Evolutionary conservation across 1,140 invertebrate genomes (phyloP), one percentile per base, ranked within the genome.

Genomic region (Drosophila oshimai): DNA sequence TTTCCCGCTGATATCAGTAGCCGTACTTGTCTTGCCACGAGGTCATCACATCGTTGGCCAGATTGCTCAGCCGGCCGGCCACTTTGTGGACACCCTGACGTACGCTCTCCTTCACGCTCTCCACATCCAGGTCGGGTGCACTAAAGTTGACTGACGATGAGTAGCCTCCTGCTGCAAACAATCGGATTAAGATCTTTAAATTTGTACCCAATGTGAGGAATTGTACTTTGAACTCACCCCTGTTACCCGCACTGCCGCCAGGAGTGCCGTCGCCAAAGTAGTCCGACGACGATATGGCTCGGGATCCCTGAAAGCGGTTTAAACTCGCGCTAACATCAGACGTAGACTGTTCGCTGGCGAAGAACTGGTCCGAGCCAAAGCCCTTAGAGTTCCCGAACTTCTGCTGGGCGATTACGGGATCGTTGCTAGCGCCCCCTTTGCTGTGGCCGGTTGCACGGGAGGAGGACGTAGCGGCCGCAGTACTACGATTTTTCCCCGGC

Each of bases 301-400:
- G 96, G 73, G 96, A 98, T 47, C 96, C 98, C 92, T 97, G 96
- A 91, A 98, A 99, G 44, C 94, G 93, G 55, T 76, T 91, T 72
- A 91, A 67, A 73, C 84, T 89, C 20, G 78, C 57, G 24, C 71
- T 79, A 3, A 77, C 37, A 46, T 91, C 89, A 15, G 67, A 42
- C 6, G 83, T 36, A 2, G 91, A 91, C 13, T 92, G 91, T 70
- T 93, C 93, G 67, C 96, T 95, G 3, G 95, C 95, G 91, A 99
- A 99, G 92, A 95, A 99, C 92, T 99, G 98, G 90, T 98, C 97
- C 0, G 98, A 99, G 55, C 98, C 99, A 77, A 99, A 99, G 2
- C 97, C 95, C 92, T 99, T 99, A 4, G 98, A 98, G 84, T 95
- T 95, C 17, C 97, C 98, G 91, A 99, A 99, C 92, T 99, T 99